These are phyloP conservation scores for Eucidaris tribuloides DNA, from an alignment of 35 echinoderm and acorn worm species.

Conservation along the genomic window DNA sequence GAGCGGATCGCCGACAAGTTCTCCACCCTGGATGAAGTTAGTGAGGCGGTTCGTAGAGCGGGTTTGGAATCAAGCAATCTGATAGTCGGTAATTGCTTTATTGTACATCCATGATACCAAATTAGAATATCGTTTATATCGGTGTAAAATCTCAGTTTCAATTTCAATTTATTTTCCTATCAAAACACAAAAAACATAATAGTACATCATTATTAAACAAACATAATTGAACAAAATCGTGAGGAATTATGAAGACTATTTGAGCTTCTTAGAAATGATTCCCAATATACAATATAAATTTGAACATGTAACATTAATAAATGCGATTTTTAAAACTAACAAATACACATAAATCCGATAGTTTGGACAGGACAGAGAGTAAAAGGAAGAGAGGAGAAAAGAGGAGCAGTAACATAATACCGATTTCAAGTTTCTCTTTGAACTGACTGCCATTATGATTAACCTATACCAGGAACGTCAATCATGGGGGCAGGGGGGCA, in stretches of 20 bases:
- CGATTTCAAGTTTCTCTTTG: no score
- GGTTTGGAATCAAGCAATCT: constrained; percentile 93
- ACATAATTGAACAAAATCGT: not conserved
- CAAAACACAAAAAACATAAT: not conserved
- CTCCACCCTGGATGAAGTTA: constrained; percentile 77
- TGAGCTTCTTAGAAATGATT: no score
- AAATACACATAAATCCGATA: no score
- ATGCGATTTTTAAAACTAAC: no score
- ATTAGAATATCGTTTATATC: not conserved
- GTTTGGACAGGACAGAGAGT: no score
- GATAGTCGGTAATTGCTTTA: constrained; percentile 67
- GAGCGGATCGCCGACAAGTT: constrained; percentile 77
- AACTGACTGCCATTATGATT: no score
- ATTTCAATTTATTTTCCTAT: not conserved
- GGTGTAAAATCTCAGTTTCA: not conserved
- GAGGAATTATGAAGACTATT: not conserved
- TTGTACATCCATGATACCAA: not conserved
- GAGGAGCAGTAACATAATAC: no score
- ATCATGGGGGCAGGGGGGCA: no score
- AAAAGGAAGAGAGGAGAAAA: no score
- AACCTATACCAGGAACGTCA: no score
- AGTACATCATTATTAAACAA: not conserved
- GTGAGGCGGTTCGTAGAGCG: constrained; percentile 56
- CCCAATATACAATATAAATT: no score
- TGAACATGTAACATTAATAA: no score